These are phyloP conservation scores for Ibycter americanus DNA, from an alignment of 2,797 vertebrate genomes.

Conservation along the genomic window DNA sequence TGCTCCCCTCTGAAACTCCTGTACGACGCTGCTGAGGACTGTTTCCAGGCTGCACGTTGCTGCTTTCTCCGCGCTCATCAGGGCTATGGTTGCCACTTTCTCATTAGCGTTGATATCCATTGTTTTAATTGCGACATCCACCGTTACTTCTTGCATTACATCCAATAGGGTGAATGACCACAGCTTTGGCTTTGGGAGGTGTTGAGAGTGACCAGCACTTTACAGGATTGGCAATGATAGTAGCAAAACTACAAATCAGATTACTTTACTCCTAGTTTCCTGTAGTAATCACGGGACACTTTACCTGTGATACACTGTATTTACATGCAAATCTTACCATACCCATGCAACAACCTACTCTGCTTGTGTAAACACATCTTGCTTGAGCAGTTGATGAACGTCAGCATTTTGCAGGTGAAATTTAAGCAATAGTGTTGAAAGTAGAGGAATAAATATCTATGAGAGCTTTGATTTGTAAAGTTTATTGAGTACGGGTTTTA, in stretches of 20 bases:
- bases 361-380: neutral
- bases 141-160: neutral
- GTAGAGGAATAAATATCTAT: neutral
- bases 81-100: neutral
- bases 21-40: neutral
- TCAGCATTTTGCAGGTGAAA: neutral
- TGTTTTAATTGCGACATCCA: neutral
- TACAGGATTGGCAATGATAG: neutral
- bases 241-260: neutral
- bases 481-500: neutral
- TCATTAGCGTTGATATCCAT: neutral
- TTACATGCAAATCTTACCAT: neutral
- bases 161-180: neutral
- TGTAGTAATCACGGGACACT: neutral
- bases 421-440: neutral
- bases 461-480: neutral
- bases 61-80: neutral
- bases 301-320: neutral
- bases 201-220: neutral
- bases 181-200: neutral
- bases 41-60: neutral
- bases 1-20: neutral
- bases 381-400: neutral
- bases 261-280: neutral
- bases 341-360: neutral